phyloP scores from a whole-genome alignment of 2,888 invertebrate genomes.

The Aplocera efformata region DNA sequence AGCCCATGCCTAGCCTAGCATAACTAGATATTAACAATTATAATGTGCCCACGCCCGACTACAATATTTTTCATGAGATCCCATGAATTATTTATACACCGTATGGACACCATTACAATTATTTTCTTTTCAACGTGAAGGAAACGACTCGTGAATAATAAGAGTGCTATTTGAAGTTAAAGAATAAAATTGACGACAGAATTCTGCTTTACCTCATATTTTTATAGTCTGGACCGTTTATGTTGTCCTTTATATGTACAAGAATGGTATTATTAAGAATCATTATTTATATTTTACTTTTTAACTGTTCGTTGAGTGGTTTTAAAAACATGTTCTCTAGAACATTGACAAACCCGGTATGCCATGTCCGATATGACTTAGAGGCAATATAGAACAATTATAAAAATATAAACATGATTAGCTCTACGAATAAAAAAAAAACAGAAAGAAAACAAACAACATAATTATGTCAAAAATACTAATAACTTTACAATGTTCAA shows the following conservation, averaged over 20 bases:
- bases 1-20: conserved; percentile 8
- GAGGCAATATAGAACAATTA: no score
- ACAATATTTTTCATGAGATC: conserved; percentile 68
- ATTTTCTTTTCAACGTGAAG: conserved; percentile 65
- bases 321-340: neutral
- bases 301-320: conserved; percentile 10
- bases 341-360: no score
- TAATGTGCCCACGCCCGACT: conserved; percentile 64
- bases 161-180: conserved; percentile 43
- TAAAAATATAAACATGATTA: no score
- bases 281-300: conserved; percentile 19
- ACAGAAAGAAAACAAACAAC: no score
- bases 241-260: conserved; percentile 18
- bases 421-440: no score
- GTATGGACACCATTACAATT: conserved; percentile 71
- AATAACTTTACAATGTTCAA: no score
- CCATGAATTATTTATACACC: conserved; percentile 72
- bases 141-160: conserved; percentile 65
- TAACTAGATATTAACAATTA: conserved; percentile 60
- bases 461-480: no score
- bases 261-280: conserved; percentile 17
- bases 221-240: conserved; percentile 12
- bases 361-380: no score
- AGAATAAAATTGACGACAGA: conserved; percentile 32
- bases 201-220: conserved; percentile 4